Evolutionary conservation across 2,888 invertebrate species (phyloP), one percentile per base, ranked within the genome.

Genomic region (Girardia tigrina): DNA sequence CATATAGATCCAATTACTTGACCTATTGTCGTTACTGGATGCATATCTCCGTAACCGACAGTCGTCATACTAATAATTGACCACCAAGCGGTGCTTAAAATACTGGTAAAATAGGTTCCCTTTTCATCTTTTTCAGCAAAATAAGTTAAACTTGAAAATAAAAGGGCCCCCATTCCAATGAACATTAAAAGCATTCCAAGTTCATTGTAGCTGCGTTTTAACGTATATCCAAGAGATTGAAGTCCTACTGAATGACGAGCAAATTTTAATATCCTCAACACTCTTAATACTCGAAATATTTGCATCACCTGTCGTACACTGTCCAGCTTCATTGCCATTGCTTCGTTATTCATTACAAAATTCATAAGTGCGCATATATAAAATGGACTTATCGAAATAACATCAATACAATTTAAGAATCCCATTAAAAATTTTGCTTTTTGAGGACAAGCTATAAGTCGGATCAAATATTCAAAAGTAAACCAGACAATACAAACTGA

Each of bases 171-270:
- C 90, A 97, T 95, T 84, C 94, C 95, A 84, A 97, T 89, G 88
- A 97, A 97, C 87, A 97, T 90, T 91, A 97, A 93, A 84, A 97
- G 89, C 86, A 97, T 89, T 83, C 95, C 84, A 73, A 97, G 89
- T 88, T 97, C 95, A 87, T 95, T 95, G 88, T 97, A 97, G 82
- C 94, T 94, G 87, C 95, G 94, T 85, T 93, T 89, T 84, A 97
- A 88, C 79, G 97, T 97, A 88, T 95, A 95, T 83, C 95, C 95
- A 86, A 97, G 89, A 84, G 92, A 93, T 87, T 97, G 95, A 81
- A 97, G 89, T 83, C 97, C 95, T 83, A 95, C 95, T 81, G 94
- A 94, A 87, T 97, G 97, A 82, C 95, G 90, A 82, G 95, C 95
- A 74, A 85, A 80, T 79, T 85, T 85, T 56, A 85, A 79, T 75